Evolutionary conservation across 2,888 invertebrate genomes (phyloP), one percentile per base, ranked within the genome.

Genomic region (Drosophila kuntzei): DNA sequence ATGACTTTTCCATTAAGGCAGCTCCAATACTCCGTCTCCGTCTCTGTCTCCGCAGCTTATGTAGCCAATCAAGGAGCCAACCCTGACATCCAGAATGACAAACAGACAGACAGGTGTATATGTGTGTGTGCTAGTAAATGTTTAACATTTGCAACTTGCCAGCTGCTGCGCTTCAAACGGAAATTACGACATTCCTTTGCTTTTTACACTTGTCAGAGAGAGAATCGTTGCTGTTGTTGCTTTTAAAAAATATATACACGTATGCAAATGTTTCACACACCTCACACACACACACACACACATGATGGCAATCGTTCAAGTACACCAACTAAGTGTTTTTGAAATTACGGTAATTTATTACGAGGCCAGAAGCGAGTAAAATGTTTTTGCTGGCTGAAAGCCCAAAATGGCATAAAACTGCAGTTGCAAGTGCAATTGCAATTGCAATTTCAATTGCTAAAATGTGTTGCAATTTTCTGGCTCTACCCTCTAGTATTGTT

Each of bases 301-400:
- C 18, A 32, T 32, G 36, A 18, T 11, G 20, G 59, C 77, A 43
- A 73, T 73, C 71, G 59, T 58, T 73, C 73, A 76, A 59, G 59
- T 64, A 82, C 61, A 61, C 55, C 27, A 54, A 62, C 84, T 80
- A 88, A 87, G 83, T 84, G 83, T 78, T 83, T 87, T 79, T 65
- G 66, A 87, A 85, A 85, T 85, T 87, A 84, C 85, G 60, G 87
- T 88, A 88, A 85, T 88, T 88, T 88, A 87, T 88, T 71, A 87
- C 65, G 43, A 46, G 53, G 12, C 54, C 60, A 53, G 50, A 54
- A 59, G 61, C 70, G 59, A 74, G 74, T 62, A 55, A 76, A 78
- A 68, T 73, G 62, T 71, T 77, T 63, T 68, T 71, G 44, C 63
- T 39, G 27, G 29, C 43, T 43, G 43, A 32, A 39, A 39, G 39